Conservation (phyloP, 2,888 invertebrate genomes). For the Crocallis elinguaria region DNA sequence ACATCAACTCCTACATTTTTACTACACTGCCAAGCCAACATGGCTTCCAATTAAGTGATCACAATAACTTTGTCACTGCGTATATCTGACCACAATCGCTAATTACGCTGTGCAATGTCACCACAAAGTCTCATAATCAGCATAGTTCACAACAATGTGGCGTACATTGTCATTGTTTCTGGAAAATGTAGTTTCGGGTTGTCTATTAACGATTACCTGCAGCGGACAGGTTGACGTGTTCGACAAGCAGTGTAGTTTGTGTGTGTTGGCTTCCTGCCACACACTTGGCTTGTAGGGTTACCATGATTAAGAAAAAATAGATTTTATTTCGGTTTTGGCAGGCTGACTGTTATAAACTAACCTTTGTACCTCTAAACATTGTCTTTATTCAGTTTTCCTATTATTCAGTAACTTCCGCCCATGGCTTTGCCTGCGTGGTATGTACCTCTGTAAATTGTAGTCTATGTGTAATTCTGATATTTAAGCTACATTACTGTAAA, state of each 20-base stretch:
- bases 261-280: conserved; percentile 14
- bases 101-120: not conserved
- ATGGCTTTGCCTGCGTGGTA: too few species aligned
- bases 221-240: conserved; percentile 32
- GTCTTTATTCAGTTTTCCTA: too few species aligned
- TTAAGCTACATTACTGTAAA: too few species aligned
- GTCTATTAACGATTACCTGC: conserved; percentile 40
- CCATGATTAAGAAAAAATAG: not conserved
- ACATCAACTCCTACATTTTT: too few species aligned
- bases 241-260: not conserved
- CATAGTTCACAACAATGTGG: conserved; percentile 6
- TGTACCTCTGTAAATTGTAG: too few species aligned
- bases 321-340: too few species aligned
- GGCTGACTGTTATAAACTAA: too few species aligned
- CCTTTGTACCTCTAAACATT: too few species aligned
- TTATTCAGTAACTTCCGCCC: too few species aligned
- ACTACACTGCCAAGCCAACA: not conserved
- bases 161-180: conserved; percentile 27
- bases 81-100: not conserved
- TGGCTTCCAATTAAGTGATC: not conserved
- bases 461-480: too few species aligned
- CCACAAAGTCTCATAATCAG: not conserved
- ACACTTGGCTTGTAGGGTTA: not conserved
- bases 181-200: conserved; percentile 26
- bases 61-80: not conserved